Conservation (phyloP, 1,140 invertebrate species). For the Neodiprion fabricii region DNA sequence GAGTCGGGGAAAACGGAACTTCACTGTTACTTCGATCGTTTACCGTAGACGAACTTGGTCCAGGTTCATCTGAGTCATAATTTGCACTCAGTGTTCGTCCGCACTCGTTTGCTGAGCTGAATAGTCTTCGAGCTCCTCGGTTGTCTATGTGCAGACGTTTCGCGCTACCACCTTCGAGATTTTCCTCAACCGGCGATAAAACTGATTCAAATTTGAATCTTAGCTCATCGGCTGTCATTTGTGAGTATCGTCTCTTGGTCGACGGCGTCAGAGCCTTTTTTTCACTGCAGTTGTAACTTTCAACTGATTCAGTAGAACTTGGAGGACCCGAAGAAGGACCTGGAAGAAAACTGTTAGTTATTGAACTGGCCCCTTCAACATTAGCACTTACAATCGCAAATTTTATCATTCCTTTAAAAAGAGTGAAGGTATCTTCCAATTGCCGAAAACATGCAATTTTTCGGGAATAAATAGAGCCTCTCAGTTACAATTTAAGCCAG, state of each 20-base stretch:
- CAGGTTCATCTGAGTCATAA: constrained; percentile 45
- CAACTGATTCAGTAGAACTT: background rate
- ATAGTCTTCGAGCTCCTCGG: constrained; percentile 50
- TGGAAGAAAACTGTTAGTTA: background rate
- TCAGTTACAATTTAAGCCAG: too few relatives aligned
- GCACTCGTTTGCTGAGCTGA: constrained; percentile 42
- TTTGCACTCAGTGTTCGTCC: constrained; percentile 24
- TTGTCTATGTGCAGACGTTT: constrained; percentile 57
- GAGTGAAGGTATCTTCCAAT: too few relatives aligned
- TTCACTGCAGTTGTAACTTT: background rate
- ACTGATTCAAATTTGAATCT: constrained; percentile 44
- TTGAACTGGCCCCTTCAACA: too few relatives aligned
- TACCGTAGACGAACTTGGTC: constrained; percentile 38
- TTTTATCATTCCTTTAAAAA: too few relatives aligned
- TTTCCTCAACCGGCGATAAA: constrained; percentile 56
- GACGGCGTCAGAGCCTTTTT: background rate
- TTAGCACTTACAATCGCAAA: too few relatives aligned
- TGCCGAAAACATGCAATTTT: too few relatives aligned
- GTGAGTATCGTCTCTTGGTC: constrained; percentile 44
- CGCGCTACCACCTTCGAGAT: constrained; percentile 35
- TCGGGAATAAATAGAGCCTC: too few relatives aligned
- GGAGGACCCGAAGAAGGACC: background rate
- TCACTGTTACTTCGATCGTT: constrained; percentile 19
- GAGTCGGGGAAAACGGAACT: constrained; percentile 68
- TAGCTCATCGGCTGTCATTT: constrained; percentile 41